Percentiles rank a stretch among this genome's conserved stretches.
phyloP scores from a whole-genome alignment of 2,113 vertebrate genomes.

The Crypturellus undulatus region DNA sequence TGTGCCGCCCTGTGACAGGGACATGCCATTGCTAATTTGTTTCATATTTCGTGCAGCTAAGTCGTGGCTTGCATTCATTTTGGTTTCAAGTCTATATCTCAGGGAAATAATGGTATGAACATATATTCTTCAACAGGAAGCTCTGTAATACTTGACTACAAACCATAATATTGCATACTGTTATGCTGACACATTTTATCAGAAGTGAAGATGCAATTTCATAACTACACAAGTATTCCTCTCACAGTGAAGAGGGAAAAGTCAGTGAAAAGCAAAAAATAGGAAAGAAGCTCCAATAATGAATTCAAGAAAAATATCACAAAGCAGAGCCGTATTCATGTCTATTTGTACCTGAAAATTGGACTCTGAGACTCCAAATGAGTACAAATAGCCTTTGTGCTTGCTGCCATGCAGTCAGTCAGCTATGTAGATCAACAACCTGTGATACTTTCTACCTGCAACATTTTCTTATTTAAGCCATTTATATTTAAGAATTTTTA shows the following conservation, averaged over 20 bases:
- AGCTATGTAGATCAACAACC: conserved; percentile 29
- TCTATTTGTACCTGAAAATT: conserved; percentile 35
- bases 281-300: not conserved
- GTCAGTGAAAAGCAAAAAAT: not conserved
- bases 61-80: not conserved
- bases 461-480: conserved; percentile 37
- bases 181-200: conserved; percentile 22
- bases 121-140: not conserved
- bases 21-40: conserved; percentile 22
- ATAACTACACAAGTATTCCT: not conserved
- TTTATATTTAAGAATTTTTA: not conserved
- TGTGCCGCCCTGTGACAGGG: not conserved
- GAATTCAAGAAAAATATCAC: not conserved
- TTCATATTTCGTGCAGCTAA: conserved; percentile 38
- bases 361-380: conserved; percentile 31
- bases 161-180: not conserved
- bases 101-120: not conserved
- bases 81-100: not conserved
- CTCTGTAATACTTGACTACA: not conserved
- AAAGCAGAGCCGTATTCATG: conserved; percentile 15
- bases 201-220: conserved; percentile 18
- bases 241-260: not conserved
- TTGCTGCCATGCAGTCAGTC: not conserved
- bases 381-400: conserved; percentile 26
- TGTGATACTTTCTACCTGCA: not conserved